Evolutionary conservation across 2,888 invertebrate species (phyloP).

Genomic region (Cyrtodaria siliqua): DNA sequence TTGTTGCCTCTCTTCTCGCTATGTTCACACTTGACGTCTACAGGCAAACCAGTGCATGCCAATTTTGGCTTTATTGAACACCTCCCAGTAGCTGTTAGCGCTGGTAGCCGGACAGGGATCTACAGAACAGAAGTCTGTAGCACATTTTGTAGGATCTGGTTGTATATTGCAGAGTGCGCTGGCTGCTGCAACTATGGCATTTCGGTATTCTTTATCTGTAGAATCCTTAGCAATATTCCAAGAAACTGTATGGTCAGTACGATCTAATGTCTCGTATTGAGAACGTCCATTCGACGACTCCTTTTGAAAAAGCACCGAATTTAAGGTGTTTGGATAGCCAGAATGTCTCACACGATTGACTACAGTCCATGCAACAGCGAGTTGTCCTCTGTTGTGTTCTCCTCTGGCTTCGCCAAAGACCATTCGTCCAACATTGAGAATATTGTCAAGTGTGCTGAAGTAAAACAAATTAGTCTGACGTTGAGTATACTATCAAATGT

Average conservation of each 20-base stretch:
- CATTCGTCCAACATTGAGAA: slow-evolving; percentile 29
- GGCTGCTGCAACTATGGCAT: slow-evolving; percentile 26
- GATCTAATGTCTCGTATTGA: slow-evolving; percentile 39
- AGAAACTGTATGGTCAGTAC: slow-evolving; percentile 8
- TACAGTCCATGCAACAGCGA: slow-evolving; percentile 51
- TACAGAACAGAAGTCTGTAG: slow-evolving; percentile 36
- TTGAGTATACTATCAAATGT: too few species aligned
- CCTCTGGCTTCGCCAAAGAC: slow-evolving; percentile 54
- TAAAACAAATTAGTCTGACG: too few species aligned
- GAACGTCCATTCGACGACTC: not conserved
- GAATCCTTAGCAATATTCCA: slow-evolving; percentile 6
- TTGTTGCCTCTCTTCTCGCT: too few species aligned
- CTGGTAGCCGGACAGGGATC: slow-evolving; percentile 19
- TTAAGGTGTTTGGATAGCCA: slow-evolving; percentile 39
- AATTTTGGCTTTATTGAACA: slow-evolving; percentile 29
- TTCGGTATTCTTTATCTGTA: not conserved
- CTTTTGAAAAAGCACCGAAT: slow-evolving; percentile 27
- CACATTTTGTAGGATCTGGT: slow-evolving; percentile 42
- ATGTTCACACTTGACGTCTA: too few species aligned
- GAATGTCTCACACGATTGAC: slow-evolving; percentile 45
- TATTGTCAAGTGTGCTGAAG: slow-evolving; percentile 23
- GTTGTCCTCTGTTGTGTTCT: slow-evolving; percentile 31
- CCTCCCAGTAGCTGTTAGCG: slow-evolving; percentile 4
- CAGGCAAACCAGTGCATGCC: slow-evolving; percentile 52
- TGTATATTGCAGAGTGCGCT: slow-evolving; percentile 29